These are phyloP conservation scores for Myodes glareolus DNA, from an alignment of 2,113 vertebrate species.

Conservation along the genomic window DNA sequence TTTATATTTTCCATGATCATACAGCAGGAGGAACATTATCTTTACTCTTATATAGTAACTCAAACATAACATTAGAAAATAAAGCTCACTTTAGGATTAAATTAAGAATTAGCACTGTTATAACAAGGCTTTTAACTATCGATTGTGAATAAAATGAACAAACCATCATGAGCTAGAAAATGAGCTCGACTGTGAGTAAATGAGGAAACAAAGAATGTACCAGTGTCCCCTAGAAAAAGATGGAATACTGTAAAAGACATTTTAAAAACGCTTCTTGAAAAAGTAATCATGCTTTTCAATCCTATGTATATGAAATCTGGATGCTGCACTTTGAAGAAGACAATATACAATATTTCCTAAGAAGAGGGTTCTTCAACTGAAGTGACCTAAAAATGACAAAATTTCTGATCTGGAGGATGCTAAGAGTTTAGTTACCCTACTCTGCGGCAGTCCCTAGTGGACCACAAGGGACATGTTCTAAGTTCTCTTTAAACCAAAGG, in stretches of 20 bases:
- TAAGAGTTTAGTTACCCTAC: constrained; percentile 18
- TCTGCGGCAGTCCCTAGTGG: neutral
- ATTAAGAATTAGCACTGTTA: constrained; percentile 49
- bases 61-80: constrained; percentile 64
- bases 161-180: constrained; percentile 47
- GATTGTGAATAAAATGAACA: constrained; percentile 59
- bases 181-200: constrained; percentile 49
- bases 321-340: neutral
- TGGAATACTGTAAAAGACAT: constrained; percentile 35
- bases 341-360: constrained; percentile 13
- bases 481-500: constrained; percentile 41
- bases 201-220: constrained; percentile 55
- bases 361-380: neutral
- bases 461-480: neutral
- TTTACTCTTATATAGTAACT: constrained; percentile 46
- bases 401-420: constrained; percentile 33
- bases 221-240: neutral
- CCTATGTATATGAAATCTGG: neutral
- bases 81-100: constrained; percentile 58
- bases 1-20: constrained; percentile 37
- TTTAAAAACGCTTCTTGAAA: constrained; percentile 61
- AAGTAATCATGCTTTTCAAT: constrained; percentile 51
- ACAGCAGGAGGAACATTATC: constrained; percentile 19
- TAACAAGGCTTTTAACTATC: constrained; percentile 33
- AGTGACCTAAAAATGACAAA: constrained; percentile 31